Evolutionary conservation across 2,888 invertebrate genomes (phyloP).

Genomic region (Lycaena phlaeas): DNA sequence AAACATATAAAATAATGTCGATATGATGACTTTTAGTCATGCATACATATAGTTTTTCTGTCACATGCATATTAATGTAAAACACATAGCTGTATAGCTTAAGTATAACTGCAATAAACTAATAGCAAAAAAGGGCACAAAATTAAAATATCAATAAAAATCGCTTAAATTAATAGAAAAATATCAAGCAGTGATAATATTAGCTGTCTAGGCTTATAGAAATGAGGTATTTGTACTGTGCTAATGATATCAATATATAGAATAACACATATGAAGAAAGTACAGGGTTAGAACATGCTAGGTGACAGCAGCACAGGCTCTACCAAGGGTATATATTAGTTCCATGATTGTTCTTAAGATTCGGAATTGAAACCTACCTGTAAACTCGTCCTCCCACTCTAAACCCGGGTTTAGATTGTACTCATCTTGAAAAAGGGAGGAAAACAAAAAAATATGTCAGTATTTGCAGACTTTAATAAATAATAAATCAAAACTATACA

Average conservation of each 20-base stretch:
- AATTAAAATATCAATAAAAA: slow-evolving; percentile 1
- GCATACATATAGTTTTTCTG: slow-evolving; percentile 54
- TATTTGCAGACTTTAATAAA: slow-evolving; percentile 62
- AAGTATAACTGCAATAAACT: neutral
- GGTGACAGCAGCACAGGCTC: slow-evolving; percentile 67
- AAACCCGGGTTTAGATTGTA: slow-evolving; percentile 99
- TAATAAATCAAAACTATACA: slow-evolving; percentile 59
- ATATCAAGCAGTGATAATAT: slow-evolving; percentile 7
- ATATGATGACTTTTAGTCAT: slow-evolving; percentile 48
- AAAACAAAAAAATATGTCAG: slow-evolving; percentile 71
- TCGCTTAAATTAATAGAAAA: slow-evolving; percentile 2
- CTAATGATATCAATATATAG: slow-evolving; percentile 42
- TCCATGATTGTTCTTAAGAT: slow-evolving; percentile 56
- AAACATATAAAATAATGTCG: slow-evolving; percentile 32
- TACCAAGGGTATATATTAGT: slow-evolving; percentile 60
- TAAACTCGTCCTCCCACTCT: slow-evolving; percentile 99
- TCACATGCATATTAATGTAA: slow-evolving; percentile 45
- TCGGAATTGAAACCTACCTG: slow-evolving; percentile 90
- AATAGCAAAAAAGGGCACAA: slow-evolving; percentile 1
- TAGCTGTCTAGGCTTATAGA: slow-evolving; percentile 2
- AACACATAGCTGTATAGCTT: neutral
- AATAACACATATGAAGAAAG: slow-evolving; percentile 39
- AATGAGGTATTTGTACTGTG: slow-evolving; percentile 13
- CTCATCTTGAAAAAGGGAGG: slow-evolving; percentile 92
- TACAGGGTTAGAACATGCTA: slow-evolving; percentile 60